These are phyloP conservation scores for Leucopsar rothschildi DNA, from an alignment of 2,113 vertebrate species.

Conservation along the genomic window DNA sequence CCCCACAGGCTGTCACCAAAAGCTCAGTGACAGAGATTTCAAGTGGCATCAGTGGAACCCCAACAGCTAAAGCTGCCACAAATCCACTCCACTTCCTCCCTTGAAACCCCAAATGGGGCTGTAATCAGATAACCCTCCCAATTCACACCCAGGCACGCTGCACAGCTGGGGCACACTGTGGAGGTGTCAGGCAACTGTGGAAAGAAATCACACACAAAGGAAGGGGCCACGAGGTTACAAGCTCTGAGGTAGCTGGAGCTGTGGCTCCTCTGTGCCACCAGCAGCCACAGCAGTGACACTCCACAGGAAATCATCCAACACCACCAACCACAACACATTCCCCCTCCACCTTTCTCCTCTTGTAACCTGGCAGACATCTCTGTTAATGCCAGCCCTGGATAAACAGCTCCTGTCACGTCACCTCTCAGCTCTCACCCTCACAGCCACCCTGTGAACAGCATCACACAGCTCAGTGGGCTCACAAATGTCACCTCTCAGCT, in stretches of 20 bases:
- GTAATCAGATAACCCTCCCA: neutral
- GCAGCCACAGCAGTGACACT: neutral
- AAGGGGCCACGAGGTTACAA: neutral
- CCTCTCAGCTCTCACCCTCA: neutral
- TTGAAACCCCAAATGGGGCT: neutral
- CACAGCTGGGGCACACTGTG: rapidly evolving
- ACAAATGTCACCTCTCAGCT: conserved; percentile 17
- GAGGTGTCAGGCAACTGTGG: neutral
- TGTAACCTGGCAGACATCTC: neutral
- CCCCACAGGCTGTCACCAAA: neutral
- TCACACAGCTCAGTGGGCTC: neutral
- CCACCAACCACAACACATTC: neutral
- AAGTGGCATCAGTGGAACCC: neutral
- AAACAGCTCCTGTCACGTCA: conserved; percentile 9
- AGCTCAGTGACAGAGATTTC: neutral
- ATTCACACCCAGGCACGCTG: neutral
- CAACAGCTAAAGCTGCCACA: neutral
- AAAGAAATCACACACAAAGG: neutral
- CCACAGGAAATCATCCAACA: neutral
- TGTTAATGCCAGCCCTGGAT: neutral
- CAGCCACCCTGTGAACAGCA: neutral
- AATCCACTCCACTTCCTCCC: neutral
- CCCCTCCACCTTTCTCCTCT: neutral
- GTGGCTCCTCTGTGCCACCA: neutral
- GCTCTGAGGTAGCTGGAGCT: neutral